A percentile compares a stretch with the other conserved stretches of the same genome.
Conservation (phyloP, 2,113 vertebrate genomes). For the Psettodes erumei region DNA sequence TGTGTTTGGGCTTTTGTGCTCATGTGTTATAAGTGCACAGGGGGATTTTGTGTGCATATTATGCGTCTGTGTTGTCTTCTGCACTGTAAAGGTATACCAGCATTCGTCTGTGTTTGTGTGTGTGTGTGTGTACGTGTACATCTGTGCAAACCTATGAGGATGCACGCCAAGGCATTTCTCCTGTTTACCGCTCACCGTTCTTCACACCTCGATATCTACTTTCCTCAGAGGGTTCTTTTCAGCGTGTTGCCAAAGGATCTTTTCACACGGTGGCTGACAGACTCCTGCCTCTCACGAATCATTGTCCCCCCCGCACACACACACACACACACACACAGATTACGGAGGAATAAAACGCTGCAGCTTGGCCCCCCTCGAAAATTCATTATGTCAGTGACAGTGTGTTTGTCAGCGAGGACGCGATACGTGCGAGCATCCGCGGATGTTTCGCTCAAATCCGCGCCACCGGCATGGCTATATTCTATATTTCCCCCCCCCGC, state of each 20-base stretch:
- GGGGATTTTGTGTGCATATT: conserved; percentile 63
- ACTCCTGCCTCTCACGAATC: conserved; percentile 64
- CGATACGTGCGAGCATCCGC: conserved; percentile 42
- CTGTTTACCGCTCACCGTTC: conserved; percentile 60
- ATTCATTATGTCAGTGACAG: conserved; percentile 58
- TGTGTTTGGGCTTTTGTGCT: conserved; percentile 46
- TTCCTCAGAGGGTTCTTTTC: conserved; percentile 65
- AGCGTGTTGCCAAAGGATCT: conserved; percentile 68
- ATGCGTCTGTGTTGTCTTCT: conserved; percentile 57
- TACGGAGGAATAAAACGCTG: conserved; percentile 67
- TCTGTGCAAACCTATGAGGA: conserved; percentile 57
- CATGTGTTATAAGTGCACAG: conserved; percentile 61
- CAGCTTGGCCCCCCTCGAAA: conserved; percentile 60
- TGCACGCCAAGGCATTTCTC: conserved; percentile 55
- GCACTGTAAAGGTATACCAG: conserved; percentile 59
- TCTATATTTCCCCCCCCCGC: conserved; percentile 46
- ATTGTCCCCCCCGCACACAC: conserved; percentile 65
- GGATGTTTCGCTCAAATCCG: conserved; percentile 42
- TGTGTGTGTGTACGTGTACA: too few species aligned
- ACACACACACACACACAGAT: too few species aligned
- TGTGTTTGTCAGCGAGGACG: conserved; percentile 45
- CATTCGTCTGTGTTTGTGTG: too few species aligned
- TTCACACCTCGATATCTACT: conserved; percentile 72
- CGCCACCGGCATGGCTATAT: neutral
- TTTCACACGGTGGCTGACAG: conserved; percentile 68